Base-by-base conservation (phyloP, 2,113 vertebrate genomes). In the Pipra filicauda region DNA sequence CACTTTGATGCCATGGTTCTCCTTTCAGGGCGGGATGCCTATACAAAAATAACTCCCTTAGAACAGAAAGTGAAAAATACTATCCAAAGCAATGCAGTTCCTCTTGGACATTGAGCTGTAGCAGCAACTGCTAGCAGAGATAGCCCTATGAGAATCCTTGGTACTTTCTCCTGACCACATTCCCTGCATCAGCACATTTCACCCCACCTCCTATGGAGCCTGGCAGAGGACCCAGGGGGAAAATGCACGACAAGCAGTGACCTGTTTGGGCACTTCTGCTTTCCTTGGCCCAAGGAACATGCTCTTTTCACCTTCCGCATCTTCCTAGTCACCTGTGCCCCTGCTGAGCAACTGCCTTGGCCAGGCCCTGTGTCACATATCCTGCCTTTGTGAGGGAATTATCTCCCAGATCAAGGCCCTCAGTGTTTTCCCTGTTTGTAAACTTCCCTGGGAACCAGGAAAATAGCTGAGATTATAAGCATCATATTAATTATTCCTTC, bases 111-210 rank as follows among this genome's bases (percentile, higher is more conserved):
- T 35, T 7, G 30, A 89, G 74, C 49, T 77, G 41, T 16, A 51
- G 43, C 85, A 95, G 41, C 1, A 0, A 27, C 12, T 30, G 18
- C 41, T 11, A 52, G n/a, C 1, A 8, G 61, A 92, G 49, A 44
- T 23, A 51, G 1, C 20, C 22, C 20, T 33, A 11, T 0, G 0
- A 61, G 26, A 19, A 41, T 44, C 10, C 41, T 39, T 0, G 0
- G 23, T 46, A 11, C 43, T 55, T 70, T 58, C 55, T 88, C 35
- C 61, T 0, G 2, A 30, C 27, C 4, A 2, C 16, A 14, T 3
- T 78, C n/a, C 21, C 26, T 41, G 20, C 28, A 65, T 26, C 69
- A 74, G 59, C 65, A 54, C 35, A 23, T 70, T 41, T 83, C 75
- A 81, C 23, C 24, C 16, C 64, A 39, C 5, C 30, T 55, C 9